Conservation (phyloP, 2,888 invertebrate species). For the Odontothrips loti region DNA sequence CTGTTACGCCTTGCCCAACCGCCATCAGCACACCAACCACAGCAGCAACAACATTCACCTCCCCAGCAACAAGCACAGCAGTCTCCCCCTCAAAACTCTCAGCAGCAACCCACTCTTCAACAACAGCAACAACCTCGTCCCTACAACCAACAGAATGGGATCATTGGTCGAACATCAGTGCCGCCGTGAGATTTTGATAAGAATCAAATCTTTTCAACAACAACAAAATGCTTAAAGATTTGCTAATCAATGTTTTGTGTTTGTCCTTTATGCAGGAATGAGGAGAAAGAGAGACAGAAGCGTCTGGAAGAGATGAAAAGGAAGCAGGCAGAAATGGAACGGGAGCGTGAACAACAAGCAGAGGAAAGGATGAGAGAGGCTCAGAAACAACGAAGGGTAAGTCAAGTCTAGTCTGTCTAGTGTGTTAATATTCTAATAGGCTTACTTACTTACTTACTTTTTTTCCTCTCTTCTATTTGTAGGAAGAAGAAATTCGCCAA, state of each 20-base stretch:
- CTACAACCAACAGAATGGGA: constrained; percentile 35
- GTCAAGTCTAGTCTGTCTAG: too few relatives aligned
- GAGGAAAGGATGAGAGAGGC: constrained; percentile 43
- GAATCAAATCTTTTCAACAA: too few relatives aligned
- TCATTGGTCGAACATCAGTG: constrained; percentile 34
- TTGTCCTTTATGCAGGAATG: constrained; percentile 39
- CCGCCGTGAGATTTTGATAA: constrained; percentile 31
- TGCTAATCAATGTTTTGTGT: too few relatives aligned
- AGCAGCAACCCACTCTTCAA: constrained; percentile 39
- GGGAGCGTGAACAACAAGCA: constrained; percentile 50
- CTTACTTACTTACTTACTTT: neutral
- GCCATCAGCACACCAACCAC: constrained; percentile 38
- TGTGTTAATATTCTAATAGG: neutral
- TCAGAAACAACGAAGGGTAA: constrained; percentile 28
- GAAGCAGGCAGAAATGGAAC: constrained; percentile 53
- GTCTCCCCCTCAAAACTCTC: constrained; percentile 34
- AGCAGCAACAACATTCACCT: constrained; percentile 38
- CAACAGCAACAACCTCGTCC: constrained; percentile 37
- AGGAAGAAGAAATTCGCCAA: constrained; percentile 49
- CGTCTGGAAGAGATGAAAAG: constrained; percentile 55
- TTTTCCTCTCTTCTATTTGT: constrained; percentile 35
- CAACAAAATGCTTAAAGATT: too few relatives aligned
- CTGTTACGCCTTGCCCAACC: constrained; percentile 49
- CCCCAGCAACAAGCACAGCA: constrained; percentile 36
- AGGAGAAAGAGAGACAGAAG: constrained; percentile 49